Evolutionary conservation across 1,140 invertebrate genomes (phyloP), one percentile per base, ranked within the genome.

Genomic region (Platorchestia sp.): DNA sequence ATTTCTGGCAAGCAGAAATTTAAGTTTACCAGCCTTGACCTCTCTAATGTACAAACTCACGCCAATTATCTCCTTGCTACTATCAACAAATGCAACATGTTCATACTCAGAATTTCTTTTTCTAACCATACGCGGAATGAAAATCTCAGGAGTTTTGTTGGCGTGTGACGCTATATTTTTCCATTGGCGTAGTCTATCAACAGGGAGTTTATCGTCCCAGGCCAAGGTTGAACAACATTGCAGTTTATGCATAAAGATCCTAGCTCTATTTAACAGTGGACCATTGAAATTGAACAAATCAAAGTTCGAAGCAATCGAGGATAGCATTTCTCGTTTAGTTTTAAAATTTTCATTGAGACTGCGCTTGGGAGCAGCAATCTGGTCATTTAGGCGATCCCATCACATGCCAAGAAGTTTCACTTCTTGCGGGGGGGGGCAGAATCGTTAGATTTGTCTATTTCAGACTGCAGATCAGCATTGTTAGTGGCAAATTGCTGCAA

Each of bases 401-500:
- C 7, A 7, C 44, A 45, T 22, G 10, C 89, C 19, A 10, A 91
- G 44, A 14, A 91, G 44, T 91, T 91, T 91, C 36, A 41, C 86
- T 6, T 5, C 43, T 44, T 91, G 3, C 44, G 89, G 44, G 1
- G 89, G 10, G 19, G 10, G 19, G 14, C 22, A 3, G 16, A 22
- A 41, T 7, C 7, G 7, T 5, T 7, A 14, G 16, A 91, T 91
- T 41, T 1, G 43, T 7, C 44, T 19, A 7, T 45, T 91, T 45
- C 42, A 41, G n/a, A n/a, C n/a, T n/a, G 89, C 42, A 91, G 36
- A 7, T 42, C 22, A 7, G 36, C 6, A 44, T 45, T 27, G 42
- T 91, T 91, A 44, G 42, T 43, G 36, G 44, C 89, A 91, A 91
- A 91, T 45, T 91, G 89, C 42, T 91, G 89, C 7, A 91, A 6